A percentile compares a stretch with the other conserved stretches of the same genome.
phyloP scores from a whole-genome alignment of 2,888 invertebrate species.

The Invenusta paracnida region DNA sequence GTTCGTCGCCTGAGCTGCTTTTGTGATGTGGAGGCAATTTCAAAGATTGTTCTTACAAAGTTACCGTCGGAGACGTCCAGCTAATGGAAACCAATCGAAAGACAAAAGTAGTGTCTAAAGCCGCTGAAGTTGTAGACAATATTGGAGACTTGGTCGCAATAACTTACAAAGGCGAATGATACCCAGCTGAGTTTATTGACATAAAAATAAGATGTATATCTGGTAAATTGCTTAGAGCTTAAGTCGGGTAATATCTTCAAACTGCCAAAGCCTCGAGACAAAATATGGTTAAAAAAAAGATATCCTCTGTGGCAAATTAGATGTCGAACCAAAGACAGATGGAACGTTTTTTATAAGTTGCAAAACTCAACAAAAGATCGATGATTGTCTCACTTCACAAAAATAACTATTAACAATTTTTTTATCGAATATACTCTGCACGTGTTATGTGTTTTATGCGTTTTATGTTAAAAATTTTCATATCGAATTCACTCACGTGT shows the following conservation, averaged over 20 bases:
- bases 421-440: neutral
- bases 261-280: neutral
- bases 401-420: neutral
- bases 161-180: neutral
- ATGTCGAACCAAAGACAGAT: neutral
- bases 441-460: neutral
- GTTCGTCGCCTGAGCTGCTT: neutral
- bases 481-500: neutral
- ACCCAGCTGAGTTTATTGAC: neutral
- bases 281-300: neutral
- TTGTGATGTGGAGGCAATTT: neutral
- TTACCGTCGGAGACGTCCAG: neutral
- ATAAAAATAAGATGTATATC: neutral
- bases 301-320: neutral
- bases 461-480: too few relatives aligned
- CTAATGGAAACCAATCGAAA: neutral
- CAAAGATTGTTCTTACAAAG: neutral
- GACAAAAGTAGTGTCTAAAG: neutral
- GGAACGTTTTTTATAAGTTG: neutral
- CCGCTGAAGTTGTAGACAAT: neutral
- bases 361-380: neutral
- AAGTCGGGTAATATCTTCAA: neutral
- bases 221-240: neutral
- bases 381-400: neutral
- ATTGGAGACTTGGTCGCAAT: neutral